Base-by-base conservation (phyloP, 2,113 vertebrate species). In the Toxotes jaculatrix region DNA sequence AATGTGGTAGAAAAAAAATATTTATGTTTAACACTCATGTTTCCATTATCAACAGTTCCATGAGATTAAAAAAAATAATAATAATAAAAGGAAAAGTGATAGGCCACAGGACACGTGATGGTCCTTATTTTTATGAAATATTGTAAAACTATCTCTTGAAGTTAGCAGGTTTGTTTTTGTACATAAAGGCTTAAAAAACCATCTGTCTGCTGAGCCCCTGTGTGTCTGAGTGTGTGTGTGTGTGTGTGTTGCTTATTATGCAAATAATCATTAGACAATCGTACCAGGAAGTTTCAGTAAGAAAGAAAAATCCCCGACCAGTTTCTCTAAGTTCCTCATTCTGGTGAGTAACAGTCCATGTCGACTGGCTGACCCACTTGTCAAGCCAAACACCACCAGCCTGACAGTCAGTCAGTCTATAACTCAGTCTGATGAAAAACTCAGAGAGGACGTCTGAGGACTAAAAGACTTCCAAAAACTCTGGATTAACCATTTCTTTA, bases 251-350 rank as follows among this genome's bases (percentile, higher is more conserved):
- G 85, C 77, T 83, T 77, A 82, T 81, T 82, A 90, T 93, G 89
- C 88, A 93, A 93, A 93, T 89, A 87, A 87, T 82, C 77, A 89
- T 93, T 90, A 84, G 86, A 91, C 89, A 91, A 83, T 85, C 85
- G 86, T 83, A 94, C 86, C 90, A 94, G 93, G 93, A 94, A 94
- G 93, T 90, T 88, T 80, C 51, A 74, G 82, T 38, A 69, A 84
- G 74, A 84, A 71, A 77, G 27, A 82, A 86, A 89, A 92, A 68
- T 38, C 78, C 84, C 88, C 85, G 0, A 13, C 53, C 57, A 49
- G 63, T 57, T 83, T 45, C 36, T 59, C 12, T 57, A 51, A 86
- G 91, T 92, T 93, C 91, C 92, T 94, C 90, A 88, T 92, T 93
- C 87, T 85, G 73, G 10, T 4, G 45, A 53, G 17, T 23, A 76